A percentile compares a stretch with the other conserved stretches of the same genome.
Conservation (phyloP, 2,113 vertebrate genomes). For the Dicerorhinus sumatrensis region DNA sequence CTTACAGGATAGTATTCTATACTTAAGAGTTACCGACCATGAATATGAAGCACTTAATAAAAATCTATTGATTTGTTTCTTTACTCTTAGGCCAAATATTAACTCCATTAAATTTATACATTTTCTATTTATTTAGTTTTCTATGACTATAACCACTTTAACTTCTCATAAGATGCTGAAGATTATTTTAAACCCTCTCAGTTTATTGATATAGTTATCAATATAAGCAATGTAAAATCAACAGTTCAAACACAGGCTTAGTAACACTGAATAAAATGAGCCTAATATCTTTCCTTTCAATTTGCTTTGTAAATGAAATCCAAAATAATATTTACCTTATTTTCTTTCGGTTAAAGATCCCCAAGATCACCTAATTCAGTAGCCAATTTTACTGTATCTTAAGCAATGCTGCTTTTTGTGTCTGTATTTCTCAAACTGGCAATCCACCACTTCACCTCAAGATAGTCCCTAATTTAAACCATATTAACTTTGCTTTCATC, state of each 20-base stretch:
- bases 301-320: conserved; percentile 37
- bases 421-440: neutral
- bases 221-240: conserved; percentile 32
- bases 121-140: conserved; percentile 32
- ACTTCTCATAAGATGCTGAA: neutral
- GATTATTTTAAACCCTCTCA: neutral
- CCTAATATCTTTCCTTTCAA: neutral
- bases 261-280: neutral
- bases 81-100: conserved; percentile 17
- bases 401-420: neutral
- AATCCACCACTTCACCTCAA: neutral
- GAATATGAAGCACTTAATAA: neutral
- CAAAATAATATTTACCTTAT: neutral
- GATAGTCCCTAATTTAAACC: neutral
- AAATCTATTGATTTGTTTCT: neutral
- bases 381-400: neutral
- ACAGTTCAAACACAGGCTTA: neutral
- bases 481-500: neutral
- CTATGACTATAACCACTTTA: conserved; percentile 13
- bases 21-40: neutral
- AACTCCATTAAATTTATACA: conserved; percentile 2
- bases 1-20: neutral
- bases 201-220: neutral
- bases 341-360: conserved; percentile 18
- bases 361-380: neutral